Evolutionary conservation across 2,113 vertebrate genomes (phyloP), one percentile per base, ranked within the genome.

Genomic region (Collichthys lucidus): DNA sequence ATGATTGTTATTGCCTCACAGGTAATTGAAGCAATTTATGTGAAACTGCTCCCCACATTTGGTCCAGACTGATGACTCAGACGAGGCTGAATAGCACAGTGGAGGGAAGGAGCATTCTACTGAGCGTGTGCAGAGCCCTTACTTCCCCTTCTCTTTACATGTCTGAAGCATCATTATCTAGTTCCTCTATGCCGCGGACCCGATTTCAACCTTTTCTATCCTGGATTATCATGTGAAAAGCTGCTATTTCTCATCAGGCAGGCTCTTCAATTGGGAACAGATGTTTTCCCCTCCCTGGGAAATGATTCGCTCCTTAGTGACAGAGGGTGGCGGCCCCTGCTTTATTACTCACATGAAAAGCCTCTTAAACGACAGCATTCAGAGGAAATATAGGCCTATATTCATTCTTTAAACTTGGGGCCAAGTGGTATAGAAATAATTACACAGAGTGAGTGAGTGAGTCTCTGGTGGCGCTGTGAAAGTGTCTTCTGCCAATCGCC

Each of bases 331-430:
- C 57, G 49, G 82, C 84, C 83, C 77, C 79, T 61, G 87, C 92
- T 94, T 94, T 95, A 93, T 94, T 87, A 82, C 92, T 75, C 89
- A 79, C 92, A 92, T 93, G 93, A 94, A 95, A 94, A 90, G 79
- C 89, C 88, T 90, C 85, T 92, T 92, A 92, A 94, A 92, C 44
- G 73, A 86, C 84, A 83, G 81, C 87, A 90, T 94, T 94, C 81
- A 91, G 75, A 88, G 69, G 87, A 92, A 94, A 94, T 94, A 93
- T 92, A 90, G 89, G 91, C 91, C 86, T 83, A 90, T 89, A 91
- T 92, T 92, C 89, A 90, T 88, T 88, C 86, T 91, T 93, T 91
- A 91, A 91, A 89, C 89, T 80, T 90, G 77, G 74, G 80, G 87
- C 86, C 85, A 90, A 89, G 90, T 89, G 75, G 83, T 85, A 88